Percentiles rank a stretch among this genome's conserved stretches.
phyloP scores from a whole-genome alignment of 1,140 invertebrate genomes.

The Berghia stephanieae region DNA sequence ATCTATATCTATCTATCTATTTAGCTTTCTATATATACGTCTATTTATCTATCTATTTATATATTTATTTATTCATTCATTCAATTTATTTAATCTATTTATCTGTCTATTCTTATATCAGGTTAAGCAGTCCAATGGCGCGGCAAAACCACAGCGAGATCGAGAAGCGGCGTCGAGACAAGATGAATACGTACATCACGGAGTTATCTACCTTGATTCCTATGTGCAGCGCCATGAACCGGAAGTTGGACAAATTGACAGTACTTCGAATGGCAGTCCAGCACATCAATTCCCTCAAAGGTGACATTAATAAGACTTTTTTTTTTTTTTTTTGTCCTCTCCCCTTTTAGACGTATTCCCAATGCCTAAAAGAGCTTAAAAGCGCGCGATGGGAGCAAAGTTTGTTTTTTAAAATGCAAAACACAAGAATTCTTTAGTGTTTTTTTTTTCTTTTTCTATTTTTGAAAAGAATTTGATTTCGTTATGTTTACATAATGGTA shows the following conservation, averaged over 20 bases:
- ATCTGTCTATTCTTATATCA: neutral
- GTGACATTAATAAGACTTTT: slow-evolving; percentile 33
- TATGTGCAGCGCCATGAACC: slow-evolving; percentile 91
- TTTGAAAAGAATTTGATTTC: no score
- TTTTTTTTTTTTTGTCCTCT: neutral
- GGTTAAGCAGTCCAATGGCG: slow-evolving; percentile 37
- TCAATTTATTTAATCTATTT: neutral
- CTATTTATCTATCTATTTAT: neutral
- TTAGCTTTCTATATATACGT: neutral
- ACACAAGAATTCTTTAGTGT: no score
- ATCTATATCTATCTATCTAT: neutral
- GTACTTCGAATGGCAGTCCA: slow-evolving; percentile 94
- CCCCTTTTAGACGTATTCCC: no score
- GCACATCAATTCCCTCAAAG: slow-evolving; percentile 76
- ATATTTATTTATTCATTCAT: neutral
- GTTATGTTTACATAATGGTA: no score
- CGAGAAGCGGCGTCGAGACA: slow-evolving; percentile 90
- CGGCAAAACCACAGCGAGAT: slow-evolving; percentile 90
- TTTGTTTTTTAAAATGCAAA: no score
- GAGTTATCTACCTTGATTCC: slow-evolving; percentile 91
- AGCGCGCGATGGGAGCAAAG: no score
- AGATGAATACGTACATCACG: slow-evolving; percentile 95
- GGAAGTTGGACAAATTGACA: slow-evolving; percentile 93
- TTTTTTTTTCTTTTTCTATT: no score
- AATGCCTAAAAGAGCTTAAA: no score